Evolutionary conservation across 53 echinoderm and acorn worm genomes (phyloP).

Genomic region (Hippasteria phrygiana): DNA sequence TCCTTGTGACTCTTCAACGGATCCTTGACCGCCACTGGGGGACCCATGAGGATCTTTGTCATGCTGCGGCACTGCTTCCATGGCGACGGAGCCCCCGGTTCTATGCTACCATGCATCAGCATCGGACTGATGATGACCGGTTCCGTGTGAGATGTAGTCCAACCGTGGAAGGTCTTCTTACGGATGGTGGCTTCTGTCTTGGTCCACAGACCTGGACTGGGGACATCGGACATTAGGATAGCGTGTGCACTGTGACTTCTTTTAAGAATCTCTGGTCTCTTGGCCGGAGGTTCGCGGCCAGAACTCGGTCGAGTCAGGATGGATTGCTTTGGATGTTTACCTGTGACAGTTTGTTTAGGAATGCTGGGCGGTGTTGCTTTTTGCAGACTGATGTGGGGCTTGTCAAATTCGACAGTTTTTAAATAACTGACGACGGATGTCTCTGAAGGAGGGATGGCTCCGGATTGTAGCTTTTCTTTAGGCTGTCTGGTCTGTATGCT

Average conservation of each 20-base stretch:
- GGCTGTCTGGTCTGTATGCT: conserved; percentile 14
- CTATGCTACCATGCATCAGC: conserved; percentile 79
- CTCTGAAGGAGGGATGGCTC: conserved; percentile 17
- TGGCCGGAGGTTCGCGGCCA: conserved; percentile 8
- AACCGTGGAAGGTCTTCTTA: conserved; percentile 93
- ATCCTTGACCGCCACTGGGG: conserved; percentile 73
- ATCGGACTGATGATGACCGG: conserved; percentile 81
- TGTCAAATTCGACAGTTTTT: conserved; percentile 41
- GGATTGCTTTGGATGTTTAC: conserved; percentile 69
- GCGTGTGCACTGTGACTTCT: conserved; percentile 59
- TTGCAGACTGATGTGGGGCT: conserved; percentile 78
- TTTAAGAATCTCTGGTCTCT: conserved; percentile 39
- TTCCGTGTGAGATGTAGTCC: conserved; percentile 89
- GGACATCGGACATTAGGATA: conserved; percentile 17
- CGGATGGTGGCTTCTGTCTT: conserved; percentile 28
- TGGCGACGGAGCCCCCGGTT: neutral
- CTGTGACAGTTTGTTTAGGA: conserved; percentile 58
- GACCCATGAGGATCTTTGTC: conserved; percentile 44
- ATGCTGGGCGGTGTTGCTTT: conserved; percentile 71
- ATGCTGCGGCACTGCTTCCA: neutral
- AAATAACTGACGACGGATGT: conserved; percentile 60
- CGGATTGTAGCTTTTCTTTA: conserved; percentile 18
- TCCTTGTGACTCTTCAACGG: conserved; percentile 79
- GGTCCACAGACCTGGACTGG: neutral
- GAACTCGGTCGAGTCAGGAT: conserved; percentile 37